Base-by-base conservation (phyloP, 2,113 vertebrate genomes). In the Zingel zingel region DNA sequence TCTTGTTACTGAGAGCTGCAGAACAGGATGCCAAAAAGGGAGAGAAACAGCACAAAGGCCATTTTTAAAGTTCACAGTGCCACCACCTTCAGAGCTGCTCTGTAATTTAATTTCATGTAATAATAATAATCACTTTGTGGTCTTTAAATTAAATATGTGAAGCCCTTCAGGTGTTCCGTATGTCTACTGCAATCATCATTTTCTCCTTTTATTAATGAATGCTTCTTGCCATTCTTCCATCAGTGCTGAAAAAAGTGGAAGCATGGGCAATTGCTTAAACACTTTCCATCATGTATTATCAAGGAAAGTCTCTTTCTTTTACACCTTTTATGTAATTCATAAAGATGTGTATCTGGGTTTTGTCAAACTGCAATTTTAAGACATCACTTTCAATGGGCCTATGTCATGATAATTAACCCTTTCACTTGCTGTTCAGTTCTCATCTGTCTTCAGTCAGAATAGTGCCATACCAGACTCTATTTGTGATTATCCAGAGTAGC, bases 1-100 rank as follows among this genome's bases (percentile, higher is more conserved):
- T 61, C 48, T 33, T 1, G 33, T 80, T 77, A 77, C 43, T 9
- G 39, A 30, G 59, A 66, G 58, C 47, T 51, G 39, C 54, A 61
- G 25, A 43, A 10, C 43, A 33, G 7, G 43, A 68, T 12, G 54
- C 43, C 47, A 47, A 14, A 30, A 16, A 33, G 23, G n/a, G 18
- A 57, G 21, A 59, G 21, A 47, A 13, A 27, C 27, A 53, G 25
- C 48, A n/a, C 45, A 11, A 18, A 27, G 2, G 15, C 7, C n/a
- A 9, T 59, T 39, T 78, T 58, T 25, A 59, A 27, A 13, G 25
- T 13, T 11, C 19, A 30, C 16, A 5, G 47, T 21, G 65, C 27
- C 6, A 13, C 23, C 54, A 64, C 36, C 36, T 18, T 25, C 11
- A 27, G 27, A 50, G 48, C 47, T n/a, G 62, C 18, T 68, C 21